These are phyloP conservation scores for Phrixothrix hirtus DNA, from an alignment of 2,888 invertebrate genomes.

Conservation along the genomic window DNA sequence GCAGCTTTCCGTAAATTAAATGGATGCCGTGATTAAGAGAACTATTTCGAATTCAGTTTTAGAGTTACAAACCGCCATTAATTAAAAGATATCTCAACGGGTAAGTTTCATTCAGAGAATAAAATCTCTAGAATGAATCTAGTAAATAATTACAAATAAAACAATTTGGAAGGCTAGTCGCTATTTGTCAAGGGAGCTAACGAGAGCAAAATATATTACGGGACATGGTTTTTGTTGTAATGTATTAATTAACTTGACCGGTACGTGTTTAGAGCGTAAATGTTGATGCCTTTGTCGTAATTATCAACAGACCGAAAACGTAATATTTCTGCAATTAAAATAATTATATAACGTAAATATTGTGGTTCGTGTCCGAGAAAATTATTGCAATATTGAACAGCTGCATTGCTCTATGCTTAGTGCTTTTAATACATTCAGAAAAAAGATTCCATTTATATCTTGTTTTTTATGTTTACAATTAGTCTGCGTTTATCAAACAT, in stretches of 20 bases:
- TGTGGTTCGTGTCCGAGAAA: no score
- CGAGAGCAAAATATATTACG: slow-evolving; percentile 2
- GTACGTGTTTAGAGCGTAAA: slow-evolving; percentile 6
- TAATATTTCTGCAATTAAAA: slow-evolving; percentile 5
- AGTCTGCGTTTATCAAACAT: no score
- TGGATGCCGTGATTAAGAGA: slow-evolving; percentile 16
- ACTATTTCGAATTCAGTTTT: slow-evolving; percentile 18
- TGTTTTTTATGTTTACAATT: no score
- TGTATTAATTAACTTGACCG: slow-evolving; percentile 4
- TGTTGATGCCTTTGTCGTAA: slow-evolving; percentile 5
- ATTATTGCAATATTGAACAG: no score
- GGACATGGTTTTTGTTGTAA: slow-evolving; percentile 1
- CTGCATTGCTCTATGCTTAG: no score
- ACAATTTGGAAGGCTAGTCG: background rate
- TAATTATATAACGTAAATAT: slow-evolving; percentile 4
- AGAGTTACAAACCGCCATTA: slow-evolving; percentile 10
- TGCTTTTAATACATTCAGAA: no score
- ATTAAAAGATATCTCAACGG: slow-evolving; percentile 9
- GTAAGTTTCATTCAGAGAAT: background rate
- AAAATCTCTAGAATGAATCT: background rate
- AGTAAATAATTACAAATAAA: background rate
- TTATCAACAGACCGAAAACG: slow-evolving; percentile 6
- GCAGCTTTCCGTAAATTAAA: slow-evolving; percentile 21
- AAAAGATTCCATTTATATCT: no score
- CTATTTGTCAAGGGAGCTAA: background rate